Base-by-base conservation (phyloP, 2,797 vertebrate species). In the Epinephelus coioides region DNA sequence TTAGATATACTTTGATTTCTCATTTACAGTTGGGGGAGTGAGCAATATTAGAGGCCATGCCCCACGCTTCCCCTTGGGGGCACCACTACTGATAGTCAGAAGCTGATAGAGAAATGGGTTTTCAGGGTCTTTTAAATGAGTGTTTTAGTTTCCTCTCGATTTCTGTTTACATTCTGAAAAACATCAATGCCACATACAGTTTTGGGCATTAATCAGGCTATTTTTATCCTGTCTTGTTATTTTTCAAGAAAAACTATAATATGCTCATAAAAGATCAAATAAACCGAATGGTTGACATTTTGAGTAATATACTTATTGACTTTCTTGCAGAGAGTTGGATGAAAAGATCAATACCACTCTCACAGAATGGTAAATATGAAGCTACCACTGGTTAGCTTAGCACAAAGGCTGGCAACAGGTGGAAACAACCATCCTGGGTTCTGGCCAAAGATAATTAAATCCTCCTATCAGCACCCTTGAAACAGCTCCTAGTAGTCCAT, bases 401-500 rank as follows among this genome's bases (percentile, higher is more conserved):
- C 55, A 18, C 49, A 47, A 59, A 46, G 4, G 2, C 44, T 50
- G 27, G n/a, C 8, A 64, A 70, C 40, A 43, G 21, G 43, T 59
- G 25, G 17, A 43, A 70, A 65, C 13, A 55, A 25, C 15, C 11
- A 18, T 49, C 47, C 44, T 51, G 21, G 43, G 6, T 18, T 50
- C 21, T 15, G 8, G 50, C 30, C 49, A 60, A 23, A 64, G 25
- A 15, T 49, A 30, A 61, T 18, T 50, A 61, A 54, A 47, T 53
- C 60, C 55, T 44, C 46, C 60, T 21, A 50, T 46, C 40, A 43
- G 60, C 40, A 21, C 27, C 30, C 15, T 15, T 49, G 13, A 38
- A 59, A 44, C 57, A 51, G 30, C 47, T 21, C 44, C 40, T 54
- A 56, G 53, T 76, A 76, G 76, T 79, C 34, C 25, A 18, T 55